A percentile compares a stretch with the other conserved stretches of the same genome.
Conservation (phyloP, 2,797 vertebrate species). For the Selene dorsalis region DNA sequence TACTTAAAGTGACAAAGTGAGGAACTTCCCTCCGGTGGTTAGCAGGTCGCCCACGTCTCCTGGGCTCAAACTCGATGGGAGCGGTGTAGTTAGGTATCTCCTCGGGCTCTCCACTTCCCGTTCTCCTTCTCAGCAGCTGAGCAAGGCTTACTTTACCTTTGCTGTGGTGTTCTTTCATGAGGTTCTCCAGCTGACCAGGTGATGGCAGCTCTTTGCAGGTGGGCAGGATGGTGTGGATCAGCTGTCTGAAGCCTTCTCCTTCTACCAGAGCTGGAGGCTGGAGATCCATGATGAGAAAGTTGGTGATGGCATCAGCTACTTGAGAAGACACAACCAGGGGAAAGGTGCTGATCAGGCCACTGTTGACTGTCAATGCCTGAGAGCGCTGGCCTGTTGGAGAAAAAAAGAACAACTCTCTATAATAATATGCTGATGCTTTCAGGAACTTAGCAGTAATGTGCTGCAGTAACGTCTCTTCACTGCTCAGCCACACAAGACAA, state of each 20-base stretch:
- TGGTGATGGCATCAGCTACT: slow-evolving; percentile 72
- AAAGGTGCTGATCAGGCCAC: slow-evolving; percentile 18
- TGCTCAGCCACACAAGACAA: no score
- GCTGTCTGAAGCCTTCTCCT: slow-evolving; percentile 80
- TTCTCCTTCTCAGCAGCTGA: slow-evolving; percentile 60
- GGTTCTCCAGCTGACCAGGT: slow-evolving; percentile 64
- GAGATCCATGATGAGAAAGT: slow-evolving; percentile 79
- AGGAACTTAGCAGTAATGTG: no score
- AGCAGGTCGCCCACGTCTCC: slow-evolving; percentile 21
- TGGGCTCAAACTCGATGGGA: slow-evolving; percentile 64
- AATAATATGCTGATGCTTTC: no score
- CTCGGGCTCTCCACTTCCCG: not conserved
- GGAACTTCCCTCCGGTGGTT: slow-evolving; percentile 33
- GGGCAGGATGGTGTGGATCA: slow-evolving; percentile 78
- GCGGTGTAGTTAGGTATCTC: slow-evolving; percentile 59
- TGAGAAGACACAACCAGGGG: slow-evolving; percentile 45
- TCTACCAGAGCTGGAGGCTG: slow-evolving; percentile 73
- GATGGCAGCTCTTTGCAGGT: slow-evolving; percentile 76
- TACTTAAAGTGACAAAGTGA: slow-evolving; percentile 72
- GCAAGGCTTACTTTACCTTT: slow-evolving; percentile 67
- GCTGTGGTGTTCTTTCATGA: slow-evolving; percentile 77
- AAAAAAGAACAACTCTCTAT: not conserved
- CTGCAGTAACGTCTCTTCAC: no score
- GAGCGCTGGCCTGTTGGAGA: slow-evolving; percentile 48
- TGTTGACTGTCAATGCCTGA: slow-evolving; percentile 16